These are phyloP conservation scores for Eunapius fragilis DNA, from an alignment of 37 sponge, comb jelly and placozoan genomes.

Conservation along the genomic window DNA sequence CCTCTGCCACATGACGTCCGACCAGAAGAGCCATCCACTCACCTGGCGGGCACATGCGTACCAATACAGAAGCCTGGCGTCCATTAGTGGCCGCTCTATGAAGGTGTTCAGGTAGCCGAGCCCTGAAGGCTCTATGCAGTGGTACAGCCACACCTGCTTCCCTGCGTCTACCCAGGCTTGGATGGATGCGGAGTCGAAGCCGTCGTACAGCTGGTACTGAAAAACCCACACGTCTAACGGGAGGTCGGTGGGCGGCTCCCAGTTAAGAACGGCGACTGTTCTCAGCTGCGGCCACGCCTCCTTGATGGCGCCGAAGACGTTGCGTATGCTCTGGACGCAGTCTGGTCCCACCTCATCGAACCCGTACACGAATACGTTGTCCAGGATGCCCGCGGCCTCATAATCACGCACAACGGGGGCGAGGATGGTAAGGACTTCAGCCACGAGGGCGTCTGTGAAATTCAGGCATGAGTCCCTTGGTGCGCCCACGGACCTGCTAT, in stretches of 20 bases:
- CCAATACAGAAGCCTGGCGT: constrained; percentile 31
- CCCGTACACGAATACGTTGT: constrained; percentile 25
- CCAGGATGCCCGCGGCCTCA: background rate
- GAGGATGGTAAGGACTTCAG: constrained; percentile 16
- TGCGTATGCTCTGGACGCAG: constrained; percentile 2
- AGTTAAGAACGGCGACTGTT: constrained; percentile 32
- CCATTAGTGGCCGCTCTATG: constrained; percentile 29
- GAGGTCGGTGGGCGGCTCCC: constrained; percentile 12
- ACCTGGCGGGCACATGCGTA: constrained; percentile 14
- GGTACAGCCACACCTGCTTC: constrained; percentile 34
- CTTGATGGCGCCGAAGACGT: constrained; percentile 29
- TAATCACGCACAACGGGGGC: constrained; percentile 5
- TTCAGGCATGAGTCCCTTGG: constrained; percentile 5
- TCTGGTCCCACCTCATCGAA: constrained; percentile 17
- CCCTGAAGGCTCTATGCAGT: constrained; percentile 28
- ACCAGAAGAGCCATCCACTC: constrained; percentile 33
- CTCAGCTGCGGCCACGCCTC: constrained; percentile 23
- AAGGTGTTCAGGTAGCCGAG: constrained; percentile 26
- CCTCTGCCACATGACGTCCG: constrained; percentile 15
- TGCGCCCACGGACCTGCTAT: background rate
- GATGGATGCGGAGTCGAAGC: background rate
- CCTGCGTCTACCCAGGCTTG: constrained; percentile 4
- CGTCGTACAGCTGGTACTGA: constrained; percentile 30
- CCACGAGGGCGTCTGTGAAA: constrained; percentile 17
- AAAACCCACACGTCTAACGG: constrained; percentile 21